Evolutionary conservation across 2,113 vertebrate species (phyloP).

Genomic region (Charadrius vociferus): DNA sequence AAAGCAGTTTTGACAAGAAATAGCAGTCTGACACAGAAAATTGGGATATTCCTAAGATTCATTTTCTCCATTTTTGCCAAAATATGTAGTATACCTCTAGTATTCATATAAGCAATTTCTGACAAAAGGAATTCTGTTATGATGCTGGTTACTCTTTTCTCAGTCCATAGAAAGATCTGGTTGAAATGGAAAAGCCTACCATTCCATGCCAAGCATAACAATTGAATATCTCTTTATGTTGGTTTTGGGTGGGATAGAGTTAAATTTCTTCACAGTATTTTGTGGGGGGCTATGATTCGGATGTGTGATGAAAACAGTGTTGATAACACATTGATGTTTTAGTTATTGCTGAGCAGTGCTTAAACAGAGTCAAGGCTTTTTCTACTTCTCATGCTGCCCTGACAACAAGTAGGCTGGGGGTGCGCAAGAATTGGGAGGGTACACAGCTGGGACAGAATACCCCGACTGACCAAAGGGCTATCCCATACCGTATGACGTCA

Average conservation of each 20-base stretch:
- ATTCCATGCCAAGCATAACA: too few species aligned
- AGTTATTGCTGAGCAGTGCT: background rate
- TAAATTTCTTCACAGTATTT: background rate
- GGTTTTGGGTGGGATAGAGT: background rate
- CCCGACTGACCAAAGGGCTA: background rate
- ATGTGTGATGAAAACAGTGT: background rate
- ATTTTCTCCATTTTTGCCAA: background rate
- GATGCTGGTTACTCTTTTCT: background rate
- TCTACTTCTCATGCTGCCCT: background rate
- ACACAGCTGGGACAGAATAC: background rate
- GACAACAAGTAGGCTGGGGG: background rate
- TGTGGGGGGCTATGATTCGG: background rate
- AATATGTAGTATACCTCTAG: background rate
- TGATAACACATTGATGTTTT: background rate
- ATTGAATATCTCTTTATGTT: background rate
- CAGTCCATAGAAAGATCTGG: rapidly evolving
- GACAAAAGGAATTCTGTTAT: background rate
- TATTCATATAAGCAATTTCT: background rate
- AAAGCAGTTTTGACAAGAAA: background rate
- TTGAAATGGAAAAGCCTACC: background rate
- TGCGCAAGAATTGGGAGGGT: background rate
- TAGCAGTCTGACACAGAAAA: background rate
- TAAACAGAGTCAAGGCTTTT: background rate
- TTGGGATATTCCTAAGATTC: background rate
- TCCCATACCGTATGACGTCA: background rate